phyloP scores from a whole-genome alignment of 2,113 vertebrate genomes.

The Semicossyphus pulcher region DNA sequence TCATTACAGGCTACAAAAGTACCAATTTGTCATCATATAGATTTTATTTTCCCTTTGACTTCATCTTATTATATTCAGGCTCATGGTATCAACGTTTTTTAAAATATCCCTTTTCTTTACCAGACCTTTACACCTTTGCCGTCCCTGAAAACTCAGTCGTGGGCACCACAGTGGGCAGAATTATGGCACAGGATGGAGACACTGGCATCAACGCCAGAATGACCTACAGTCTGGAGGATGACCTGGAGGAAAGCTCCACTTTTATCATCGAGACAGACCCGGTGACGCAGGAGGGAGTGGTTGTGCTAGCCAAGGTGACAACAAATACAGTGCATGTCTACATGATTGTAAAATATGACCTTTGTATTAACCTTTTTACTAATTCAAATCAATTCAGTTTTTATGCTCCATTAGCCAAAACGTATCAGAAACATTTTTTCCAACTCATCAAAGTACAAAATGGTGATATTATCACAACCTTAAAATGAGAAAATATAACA shows the following conservation, averaged over 20 bases:
- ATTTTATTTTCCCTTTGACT: constrained; percentile 26
- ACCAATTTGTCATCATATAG: background rate
- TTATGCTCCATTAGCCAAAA: too few species aligned
- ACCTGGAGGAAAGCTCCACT: constrained; percentile 80
- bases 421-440: too few species aligned
- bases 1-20: background rate
- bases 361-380: too few species aligned
- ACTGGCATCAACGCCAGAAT: constrained; percentile 90
- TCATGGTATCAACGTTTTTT: background rate
- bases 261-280: constrained; percentile 88
- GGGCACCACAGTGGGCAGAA: constrained; percentile 87
- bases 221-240: constrained; percentile 88
- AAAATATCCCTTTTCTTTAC: background rate
- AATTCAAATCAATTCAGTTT: too few species aligned
- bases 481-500: too few species aligned
- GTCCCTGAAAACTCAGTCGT: constrained; percentile 85
- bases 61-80: background rate
- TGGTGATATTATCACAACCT: too few species aligned
- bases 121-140: constrained; percentile 88
- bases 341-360: too few species aligned
- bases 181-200: constrained; percentile 90
- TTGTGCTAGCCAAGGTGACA: constrained; percentile 89
- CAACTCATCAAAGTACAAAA: too few species aligned
- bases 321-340: background rate
- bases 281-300: constrained; percentile 91